phyloP scores from a whole-genome alignment of 2,113 vertebrate species.

The Percopsis transmontana region DNA sequence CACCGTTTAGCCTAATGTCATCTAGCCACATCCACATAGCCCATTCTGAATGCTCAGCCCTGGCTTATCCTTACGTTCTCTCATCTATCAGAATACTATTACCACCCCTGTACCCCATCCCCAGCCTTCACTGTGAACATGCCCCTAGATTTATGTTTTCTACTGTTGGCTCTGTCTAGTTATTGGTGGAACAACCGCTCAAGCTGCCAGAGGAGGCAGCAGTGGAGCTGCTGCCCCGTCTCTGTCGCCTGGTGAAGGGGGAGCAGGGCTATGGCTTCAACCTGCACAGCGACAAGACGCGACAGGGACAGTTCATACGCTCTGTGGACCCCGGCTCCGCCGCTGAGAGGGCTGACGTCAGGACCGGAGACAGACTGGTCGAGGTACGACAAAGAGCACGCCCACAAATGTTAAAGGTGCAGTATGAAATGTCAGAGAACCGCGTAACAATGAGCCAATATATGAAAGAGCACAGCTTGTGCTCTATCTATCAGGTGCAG shows the following conservation, averaged over 20 bases:
- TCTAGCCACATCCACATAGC: conserved; percentile 40
- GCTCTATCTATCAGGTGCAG: too few species aligned
- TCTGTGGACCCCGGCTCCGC: conserved; percentile 86
- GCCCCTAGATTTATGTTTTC: too few species aligned
- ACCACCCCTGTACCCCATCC: too few species aligned
- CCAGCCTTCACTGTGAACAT: too few species aligned
- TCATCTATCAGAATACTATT: too few species aligned
- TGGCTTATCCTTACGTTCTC: conserved; percentile 31
- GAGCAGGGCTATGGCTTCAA: conserved; percentile 92
- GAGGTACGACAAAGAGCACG: conserved; percentile 78
- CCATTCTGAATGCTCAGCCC: conserved; percentile 3
- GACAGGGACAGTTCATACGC: conserved; percentile 89
- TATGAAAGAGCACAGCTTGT: too few species aligned
- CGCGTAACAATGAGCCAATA: too few species aligned
- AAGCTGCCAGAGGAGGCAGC: conserved; percentile 21
- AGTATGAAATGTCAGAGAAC: too few species aligned
- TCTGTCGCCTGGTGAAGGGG: conserved; percentile 85
- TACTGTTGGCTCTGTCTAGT: too few species aligned
- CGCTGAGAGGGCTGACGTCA: conserved; percentile 82
- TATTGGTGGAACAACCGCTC: not conserved
- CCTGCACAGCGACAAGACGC: conserved; percentile 88
- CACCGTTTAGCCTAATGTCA: conserved; percentile 18
- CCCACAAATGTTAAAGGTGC: not conserved
- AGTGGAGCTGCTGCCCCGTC: conserved; percentile 82
- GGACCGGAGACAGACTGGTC: conserved; percentile 86